Evolutionary conservation across 1,140 invertebrate species (phyloP).

Genomic region (Macrosteles quadrilineatus): DNA sequence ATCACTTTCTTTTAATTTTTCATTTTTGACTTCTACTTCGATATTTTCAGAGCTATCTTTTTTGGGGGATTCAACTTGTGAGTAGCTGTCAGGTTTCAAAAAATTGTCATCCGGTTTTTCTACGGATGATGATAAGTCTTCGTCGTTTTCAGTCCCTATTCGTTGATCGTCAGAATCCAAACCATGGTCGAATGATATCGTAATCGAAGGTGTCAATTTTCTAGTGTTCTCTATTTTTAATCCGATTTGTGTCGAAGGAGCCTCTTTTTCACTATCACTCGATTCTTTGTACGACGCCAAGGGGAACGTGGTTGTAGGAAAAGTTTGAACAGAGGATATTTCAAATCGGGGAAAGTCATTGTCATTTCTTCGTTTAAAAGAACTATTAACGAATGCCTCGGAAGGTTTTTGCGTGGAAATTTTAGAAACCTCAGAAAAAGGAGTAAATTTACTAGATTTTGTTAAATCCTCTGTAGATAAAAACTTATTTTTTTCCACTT

Average conservation of each 20-base stretch:
- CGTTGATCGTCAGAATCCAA: neutral
- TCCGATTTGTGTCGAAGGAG: neutral
- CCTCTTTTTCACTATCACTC: neutral
- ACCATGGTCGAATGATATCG: constrained; percentile 14
- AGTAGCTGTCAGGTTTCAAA: constrained; percentile 1
- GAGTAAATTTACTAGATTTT: neutral
- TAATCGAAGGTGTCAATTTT: constrained; percentile 16
- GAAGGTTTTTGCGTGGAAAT: neutral
- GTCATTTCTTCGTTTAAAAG: neutral
- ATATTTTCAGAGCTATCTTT: neutral
- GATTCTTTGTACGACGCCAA: neutral
- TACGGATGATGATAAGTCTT: neutral
- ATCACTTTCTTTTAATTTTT: constrained; percentile 17
- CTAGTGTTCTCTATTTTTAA: neutral
- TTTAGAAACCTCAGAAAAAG: neutral
- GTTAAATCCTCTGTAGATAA: neutral
- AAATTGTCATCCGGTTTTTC: neutral
- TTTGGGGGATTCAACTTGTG: neutral
- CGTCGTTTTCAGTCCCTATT: constrained; percentile 3
- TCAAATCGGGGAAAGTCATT: no score
- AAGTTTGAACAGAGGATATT: neutral
- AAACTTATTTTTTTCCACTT: constrained; percentile 6
- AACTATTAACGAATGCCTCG: neutral
- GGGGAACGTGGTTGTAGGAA: constrained; percentile 7
- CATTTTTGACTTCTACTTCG: neutral